Conservation (phyloP, 2,888 invertebrate genomes). For the Drosophila affinis region DNA sequence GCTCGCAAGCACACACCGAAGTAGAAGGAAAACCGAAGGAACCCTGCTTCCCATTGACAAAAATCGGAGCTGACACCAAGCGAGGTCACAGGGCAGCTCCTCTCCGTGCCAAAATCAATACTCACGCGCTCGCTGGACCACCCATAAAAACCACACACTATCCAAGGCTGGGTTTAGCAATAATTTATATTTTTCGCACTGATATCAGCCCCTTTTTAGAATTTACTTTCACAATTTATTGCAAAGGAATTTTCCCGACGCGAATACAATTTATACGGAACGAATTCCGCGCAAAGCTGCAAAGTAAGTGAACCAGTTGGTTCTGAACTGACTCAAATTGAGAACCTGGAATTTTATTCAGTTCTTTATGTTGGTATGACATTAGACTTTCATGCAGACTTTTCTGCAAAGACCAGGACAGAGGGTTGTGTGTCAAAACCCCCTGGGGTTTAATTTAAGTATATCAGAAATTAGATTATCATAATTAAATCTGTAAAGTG, state of each 20-base stretch:
- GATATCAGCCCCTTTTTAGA: neutral
- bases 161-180: constrained; percentile 8
- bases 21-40: constrained; percentile 9
- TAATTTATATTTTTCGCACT: constrained; percentile 19
- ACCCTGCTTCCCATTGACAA: constrained; percentile 55
- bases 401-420: too few species aligned
- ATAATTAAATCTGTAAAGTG: too few species aligned
- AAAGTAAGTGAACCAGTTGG: too few species aligned
- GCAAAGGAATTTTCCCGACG: constrained; percentile 23
- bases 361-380: neutral
- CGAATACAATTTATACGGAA: constrained; percentile 1
- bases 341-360: too few species aligned
- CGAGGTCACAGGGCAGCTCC: constrained; percentile 42
- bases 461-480: too few species aligned
- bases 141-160: neutral
- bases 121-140: constrained; percentile 52
- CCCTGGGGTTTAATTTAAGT: too few species aligned
- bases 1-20: constrained; percentile 21
- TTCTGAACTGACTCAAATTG: too few species aligned
- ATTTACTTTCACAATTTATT: constrained; percentile 13
- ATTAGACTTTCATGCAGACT: neutral
- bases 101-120: constrained; percentile 59
- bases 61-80: constrained; percentile 66
- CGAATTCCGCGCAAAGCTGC: too few species aligned
- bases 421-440: too few species aligned